A percentile compares a stretch with the other conserved stretches of the same genome.
Conservation (phyloP, 2,113 vertebrate species). For the Alethe diademata region DNA sequence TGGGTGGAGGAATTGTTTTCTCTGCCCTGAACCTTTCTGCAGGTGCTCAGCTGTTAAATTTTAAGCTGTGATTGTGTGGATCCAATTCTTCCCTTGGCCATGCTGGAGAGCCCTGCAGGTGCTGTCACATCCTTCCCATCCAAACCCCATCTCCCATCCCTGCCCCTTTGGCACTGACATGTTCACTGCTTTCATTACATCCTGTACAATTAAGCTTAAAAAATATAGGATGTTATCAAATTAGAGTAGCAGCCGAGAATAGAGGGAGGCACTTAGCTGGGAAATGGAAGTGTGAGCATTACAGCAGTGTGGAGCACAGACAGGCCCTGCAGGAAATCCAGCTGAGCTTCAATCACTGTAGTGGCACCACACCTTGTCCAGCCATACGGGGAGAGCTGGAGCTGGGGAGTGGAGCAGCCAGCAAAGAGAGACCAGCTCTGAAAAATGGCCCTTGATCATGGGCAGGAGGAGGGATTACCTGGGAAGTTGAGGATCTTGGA, state of each 20-base stretch:
- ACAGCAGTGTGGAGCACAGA: not conserved
- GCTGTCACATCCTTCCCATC: not conserved
- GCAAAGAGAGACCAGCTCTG: not conserved
- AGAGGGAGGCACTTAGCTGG: not conserved
- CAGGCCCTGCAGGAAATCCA: not conserved
- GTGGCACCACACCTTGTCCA: constrained; percentile 4
- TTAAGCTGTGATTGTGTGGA: not conserved
- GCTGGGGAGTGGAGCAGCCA: not conserved
- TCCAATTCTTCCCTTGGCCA: fast-evolving
- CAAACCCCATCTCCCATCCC: not conserved
- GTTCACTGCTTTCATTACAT: not conserved
- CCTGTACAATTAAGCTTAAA: not conserved
- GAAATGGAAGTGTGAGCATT: not conserved
- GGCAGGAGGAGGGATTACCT: not conserved
- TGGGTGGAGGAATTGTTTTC: not conserved
- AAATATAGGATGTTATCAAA: not conserved
- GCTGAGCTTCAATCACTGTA: not conserved
- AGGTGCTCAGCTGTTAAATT: not conserved
- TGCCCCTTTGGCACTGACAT: fast-evolving
- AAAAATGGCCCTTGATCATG: not conserved
- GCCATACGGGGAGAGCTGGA: fast-evolving
- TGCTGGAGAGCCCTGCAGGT: not conserved
- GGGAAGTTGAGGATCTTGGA: not conserved
- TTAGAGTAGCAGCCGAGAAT: not conserved
- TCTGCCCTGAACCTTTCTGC: not conserved